A percentile compares a stretch with the other conserved stretches of the same genome.
These are phyloP conservation scores for Tachuris rubrigastra DNA, from an alignment of 2,113 vertebrate species.

Conservation along the genomic window DNA sequence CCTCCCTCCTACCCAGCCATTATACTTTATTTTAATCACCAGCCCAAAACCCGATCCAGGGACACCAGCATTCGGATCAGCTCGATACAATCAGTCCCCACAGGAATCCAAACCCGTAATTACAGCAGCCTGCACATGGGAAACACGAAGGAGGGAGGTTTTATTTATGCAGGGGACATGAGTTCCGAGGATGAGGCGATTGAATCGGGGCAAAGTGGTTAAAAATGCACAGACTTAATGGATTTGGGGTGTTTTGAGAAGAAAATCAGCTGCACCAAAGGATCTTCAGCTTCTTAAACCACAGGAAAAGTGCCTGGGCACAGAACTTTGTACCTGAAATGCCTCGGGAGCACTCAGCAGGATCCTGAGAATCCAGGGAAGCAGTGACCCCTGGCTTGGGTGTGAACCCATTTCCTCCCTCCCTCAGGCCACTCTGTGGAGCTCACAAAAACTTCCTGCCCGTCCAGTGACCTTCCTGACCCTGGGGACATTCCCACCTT, in stretches of 20 bases:
- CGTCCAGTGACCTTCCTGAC: neutral
- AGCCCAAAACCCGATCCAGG: neutral
- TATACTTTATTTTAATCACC: neutral
- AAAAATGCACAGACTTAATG: neutral
- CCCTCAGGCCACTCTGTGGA: neutral
- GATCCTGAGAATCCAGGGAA: neutral
- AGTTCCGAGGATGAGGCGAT: neutral
- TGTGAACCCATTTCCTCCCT: neutral
- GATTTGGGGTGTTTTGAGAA: neutral
- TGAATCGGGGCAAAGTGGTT: neutral
- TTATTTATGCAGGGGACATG: neutral
- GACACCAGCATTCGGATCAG: neutral
- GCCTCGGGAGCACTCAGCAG: neutral
- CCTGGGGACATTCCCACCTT: neutral
- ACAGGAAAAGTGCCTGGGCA: fast-evolving
- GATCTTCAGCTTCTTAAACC: fast-evolving
- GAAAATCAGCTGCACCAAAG: neutral
- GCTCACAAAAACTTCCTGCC: neutral
- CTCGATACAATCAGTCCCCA: neutral
- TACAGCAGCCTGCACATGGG: neutral
- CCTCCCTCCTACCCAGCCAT: neutral
- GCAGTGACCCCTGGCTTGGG: neutral
- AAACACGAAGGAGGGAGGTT: neutral
- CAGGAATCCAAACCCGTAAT: neutral
- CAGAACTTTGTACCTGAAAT: neutral